Evolutionary conservation across 2,113 vertebrate species (phyloP).

Genomic region (Leiothrix lutea): DNA sequence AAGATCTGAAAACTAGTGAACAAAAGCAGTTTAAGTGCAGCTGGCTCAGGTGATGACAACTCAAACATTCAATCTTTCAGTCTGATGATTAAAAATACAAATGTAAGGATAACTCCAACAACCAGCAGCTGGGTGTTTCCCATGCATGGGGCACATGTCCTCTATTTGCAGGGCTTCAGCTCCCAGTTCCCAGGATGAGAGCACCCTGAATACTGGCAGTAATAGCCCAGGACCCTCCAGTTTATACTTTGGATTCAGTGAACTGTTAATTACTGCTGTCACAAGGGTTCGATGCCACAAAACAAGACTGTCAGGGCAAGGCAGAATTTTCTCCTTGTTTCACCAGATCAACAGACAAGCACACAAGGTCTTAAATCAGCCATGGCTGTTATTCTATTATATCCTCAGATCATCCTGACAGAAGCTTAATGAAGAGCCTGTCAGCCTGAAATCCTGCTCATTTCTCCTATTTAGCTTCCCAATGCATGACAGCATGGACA

Average conservation of each 20-base stretch:
- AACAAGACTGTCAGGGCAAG: neutral
- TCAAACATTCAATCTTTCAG: neutral
- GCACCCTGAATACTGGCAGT: neutral
- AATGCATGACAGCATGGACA: neutral
- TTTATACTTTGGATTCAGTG: neutral
- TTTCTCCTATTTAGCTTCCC: neutral
- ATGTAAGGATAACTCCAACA: neutral
- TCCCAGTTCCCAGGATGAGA: accelerated
- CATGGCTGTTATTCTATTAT: neutral
- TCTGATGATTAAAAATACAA: neutral
- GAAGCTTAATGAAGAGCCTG: neutral
- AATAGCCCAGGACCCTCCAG: neutral
- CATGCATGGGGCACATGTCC: accelerated
- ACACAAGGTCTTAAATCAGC: neutral
- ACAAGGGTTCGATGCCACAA: neutral
- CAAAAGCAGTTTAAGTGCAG: neutral
- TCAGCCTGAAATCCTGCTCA: neutral
- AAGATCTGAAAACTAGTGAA: neutral
- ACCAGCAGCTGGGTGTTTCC: neutral
- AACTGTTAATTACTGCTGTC: neutral
- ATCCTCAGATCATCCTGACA: neutral
- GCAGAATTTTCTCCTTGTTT: neutral
- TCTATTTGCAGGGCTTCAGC: accelerated
- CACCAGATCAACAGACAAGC: neutral
- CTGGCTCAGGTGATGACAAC: neutral